These are phyloP conservation scores for Pammene fasciana DNA, from an alignment of 2,888 invertebrate species.

Conservation along the genomic window DNA sequence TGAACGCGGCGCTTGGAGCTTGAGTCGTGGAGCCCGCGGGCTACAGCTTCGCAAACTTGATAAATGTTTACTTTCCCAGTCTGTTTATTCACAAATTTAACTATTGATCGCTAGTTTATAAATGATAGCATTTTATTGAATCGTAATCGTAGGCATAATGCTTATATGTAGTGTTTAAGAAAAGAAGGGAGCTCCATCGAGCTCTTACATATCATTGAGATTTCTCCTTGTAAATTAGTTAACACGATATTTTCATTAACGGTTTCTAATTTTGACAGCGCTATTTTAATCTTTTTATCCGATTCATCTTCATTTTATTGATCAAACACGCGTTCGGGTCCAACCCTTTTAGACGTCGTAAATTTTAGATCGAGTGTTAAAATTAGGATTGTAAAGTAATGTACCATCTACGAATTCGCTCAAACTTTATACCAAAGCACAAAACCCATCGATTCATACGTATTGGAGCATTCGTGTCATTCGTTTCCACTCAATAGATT, in stretches of 20 bases:
- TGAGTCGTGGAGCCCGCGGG: constrained; percentile 41
- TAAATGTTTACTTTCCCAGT: constrained; percentile 46
- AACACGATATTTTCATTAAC: constrained; percentile 62
- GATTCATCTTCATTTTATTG: constrained; percentile 65
- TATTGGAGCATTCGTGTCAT: constrained; percentile 75
- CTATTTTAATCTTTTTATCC: constrained; percentile 65
- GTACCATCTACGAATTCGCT: constrained; percentile 79
- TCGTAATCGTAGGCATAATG: constrained; percentile 73
- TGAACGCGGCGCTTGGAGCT: constrained; percentile 49
- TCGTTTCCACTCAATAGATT: constrained; percentile 75
- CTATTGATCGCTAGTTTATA: constrained; percentile 67
- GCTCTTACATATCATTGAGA: constrained; percentile 83
- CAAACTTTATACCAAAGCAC: constrained; percentile 84
- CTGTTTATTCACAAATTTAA: constrained; percentile 48
- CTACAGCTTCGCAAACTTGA: constrained; percentile 50
- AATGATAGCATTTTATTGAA: constrained; percentile 69
- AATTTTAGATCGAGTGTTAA: constrained; percentile 78
- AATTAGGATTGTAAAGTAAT: constrained; percentile 79
- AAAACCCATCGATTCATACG: constrained; percentile 82
- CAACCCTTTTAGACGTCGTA: constrained; percentile 80
- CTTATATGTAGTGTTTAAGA: constrained; percentile 78
- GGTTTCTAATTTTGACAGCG: constrained; percentile 68
- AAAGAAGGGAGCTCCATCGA: constrained; percentile 77
- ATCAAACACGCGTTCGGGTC: constrained; percentile 81
- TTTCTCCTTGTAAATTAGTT: constrained; percentile 80